A percentile compares a stretch with the other conserved stretches of the same genome.
Conservation (phyloP, 2,888 invertebrate species). For the Nipponacmea schrenckii region DNA sequence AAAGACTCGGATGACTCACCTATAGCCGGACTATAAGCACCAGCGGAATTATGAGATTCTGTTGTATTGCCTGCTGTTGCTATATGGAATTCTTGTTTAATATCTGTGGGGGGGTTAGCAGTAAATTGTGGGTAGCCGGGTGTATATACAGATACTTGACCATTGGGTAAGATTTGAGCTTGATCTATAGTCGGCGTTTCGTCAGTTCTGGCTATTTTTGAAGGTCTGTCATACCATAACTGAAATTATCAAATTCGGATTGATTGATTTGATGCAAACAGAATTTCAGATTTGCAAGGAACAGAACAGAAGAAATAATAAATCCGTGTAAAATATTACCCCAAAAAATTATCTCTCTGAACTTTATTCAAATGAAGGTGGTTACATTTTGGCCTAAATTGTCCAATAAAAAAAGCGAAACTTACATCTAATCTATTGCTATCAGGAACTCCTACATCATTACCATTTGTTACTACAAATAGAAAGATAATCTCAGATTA, state of each 20-base stretch:
- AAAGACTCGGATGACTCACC: conserved; percentile 13
- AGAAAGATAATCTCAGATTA: no score
- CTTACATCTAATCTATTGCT: no score
- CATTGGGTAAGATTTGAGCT: conserved; percentile 27
- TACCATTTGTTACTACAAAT: no score
- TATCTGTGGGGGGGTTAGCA: conserved; percentile 16
- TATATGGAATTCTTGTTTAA: conserved; percentile 26
- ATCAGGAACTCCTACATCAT: no score
- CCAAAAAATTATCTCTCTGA: no score
- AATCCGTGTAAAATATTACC: no score
- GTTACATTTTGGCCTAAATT: no score
- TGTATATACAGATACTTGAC: conserved; percentile 26
- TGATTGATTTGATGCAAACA: no score
- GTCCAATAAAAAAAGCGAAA: no score
- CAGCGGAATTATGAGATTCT: conserved; percentile 26
- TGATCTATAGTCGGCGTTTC: conserved; percentile 17
- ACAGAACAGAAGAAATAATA: no score
- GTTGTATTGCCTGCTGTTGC: conserved; percentile 12
- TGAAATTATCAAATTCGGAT: background rate
- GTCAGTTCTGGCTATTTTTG: conserved; percentile 25
- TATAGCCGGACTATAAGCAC: conserved; percentile 28
- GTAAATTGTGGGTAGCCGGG: conserved; percentile 16
- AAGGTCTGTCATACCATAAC: conserved; percentile 22
- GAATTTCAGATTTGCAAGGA: no score
- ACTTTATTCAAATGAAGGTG: no score